Conservation (phyloP, 2,797 vertebrate species). For the Syngnathus acus region DNA sequence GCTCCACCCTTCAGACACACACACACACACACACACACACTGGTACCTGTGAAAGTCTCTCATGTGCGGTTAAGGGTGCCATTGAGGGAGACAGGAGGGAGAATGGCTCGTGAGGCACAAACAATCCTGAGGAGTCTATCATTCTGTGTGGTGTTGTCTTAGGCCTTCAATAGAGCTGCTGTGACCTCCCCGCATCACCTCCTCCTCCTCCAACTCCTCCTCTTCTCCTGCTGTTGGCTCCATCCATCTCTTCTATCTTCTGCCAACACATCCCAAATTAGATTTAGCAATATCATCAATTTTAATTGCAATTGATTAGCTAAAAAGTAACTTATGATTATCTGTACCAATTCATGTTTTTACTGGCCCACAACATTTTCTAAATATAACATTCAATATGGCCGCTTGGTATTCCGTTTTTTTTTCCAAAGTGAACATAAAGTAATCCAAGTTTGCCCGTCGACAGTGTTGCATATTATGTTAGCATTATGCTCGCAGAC, state of each 20-base stretch:
- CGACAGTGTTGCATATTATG: no score
- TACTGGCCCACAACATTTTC: no score
- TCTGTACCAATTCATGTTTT: no score
- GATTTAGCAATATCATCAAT: slow-evolving; percentile 9
- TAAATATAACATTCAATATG: no score
- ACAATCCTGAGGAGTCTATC: slow-evolving; percentile 97
- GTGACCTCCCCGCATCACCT: slow-evolving; percentile 74
- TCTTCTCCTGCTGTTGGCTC: slow-evolving; percentile 10
- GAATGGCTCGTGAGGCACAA: slow-evolving; percentile 81
- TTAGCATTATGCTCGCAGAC: no score
- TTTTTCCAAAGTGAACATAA: background rate
- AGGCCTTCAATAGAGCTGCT: slow-evolving; percentile 85
- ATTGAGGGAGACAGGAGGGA: slow-evolving; percentile 77
- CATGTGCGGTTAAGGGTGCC: slow-evolving; percentile 87
- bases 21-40: slow-evolving; percentile 16
- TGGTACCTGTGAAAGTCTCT: slow-evolving; percentile 93
- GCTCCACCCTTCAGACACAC: slow-evolving; percentile 35
- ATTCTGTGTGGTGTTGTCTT: slow-evolving; percentile 97
- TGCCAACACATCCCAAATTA: slow-evolving; percentile 24
- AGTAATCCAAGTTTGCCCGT: no score
- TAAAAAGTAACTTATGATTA: no score
- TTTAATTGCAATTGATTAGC: background rate
- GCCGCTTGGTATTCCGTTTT: no score
- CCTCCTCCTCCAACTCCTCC: slow-evolving; percentile 17
- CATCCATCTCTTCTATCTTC: slow-evolving; percentile 35